Conservation (phyloP, 2,888 invertebrate genomes). For the Xanthorhoe spadicearia region DNA sequence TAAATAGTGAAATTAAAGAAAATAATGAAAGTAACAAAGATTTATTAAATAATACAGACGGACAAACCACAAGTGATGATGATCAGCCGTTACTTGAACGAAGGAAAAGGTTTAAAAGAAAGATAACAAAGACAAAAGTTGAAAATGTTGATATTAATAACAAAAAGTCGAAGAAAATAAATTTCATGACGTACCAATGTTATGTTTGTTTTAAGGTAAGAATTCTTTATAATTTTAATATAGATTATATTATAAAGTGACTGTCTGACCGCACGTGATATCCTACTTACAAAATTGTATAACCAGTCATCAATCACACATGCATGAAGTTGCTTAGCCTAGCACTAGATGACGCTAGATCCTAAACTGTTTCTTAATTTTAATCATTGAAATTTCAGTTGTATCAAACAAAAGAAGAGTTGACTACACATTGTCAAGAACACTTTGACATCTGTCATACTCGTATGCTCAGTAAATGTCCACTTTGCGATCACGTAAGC, state of each 20-base stretch:
- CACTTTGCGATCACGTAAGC: constrained; percentile 64
- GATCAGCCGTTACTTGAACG: constrained; percentile 14
- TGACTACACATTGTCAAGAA: constrained; percentile 63
- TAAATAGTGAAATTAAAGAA: not conserved
- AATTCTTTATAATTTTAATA: too few relatives aligned
- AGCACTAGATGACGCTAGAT: too few relatives aligned
- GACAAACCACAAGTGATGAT: not conserved
- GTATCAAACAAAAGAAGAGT: constrained; percentile 61
- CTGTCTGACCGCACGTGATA: too few relatives aligned
- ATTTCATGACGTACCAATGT: constrained; percentile 66
- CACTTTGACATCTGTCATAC: constrained; percentile 70
- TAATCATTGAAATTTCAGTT: constrained; percentile 66
- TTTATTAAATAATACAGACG: not conserved
- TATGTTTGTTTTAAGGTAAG: constrained; percentile 73
- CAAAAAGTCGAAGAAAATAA: constrained; percentile 45
- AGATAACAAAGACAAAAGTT: constrained; percentile 1
- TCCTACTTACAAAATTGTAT: too few relatives aligned
- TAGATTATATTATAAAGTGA: too few relatives aligned
- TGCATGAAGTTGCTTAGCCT: too few relatives aligned
- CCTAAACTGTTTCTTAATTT: too few relatives aligned
- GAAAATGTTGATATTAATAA: constrained; percentile 25
- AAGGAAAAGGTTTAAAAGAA: constrained; percentile 4
- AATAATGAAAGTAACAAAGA: not conserved
- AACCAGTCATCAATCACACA: too few relatives aligned
- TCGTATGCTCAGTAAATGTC: constrained; percentile 67